These are phyloP conservation scores for Halichoeres trimaculatus DNA, from an alignment of 2,113 vertebrate species.

Conservation along the genomic window DNA sequence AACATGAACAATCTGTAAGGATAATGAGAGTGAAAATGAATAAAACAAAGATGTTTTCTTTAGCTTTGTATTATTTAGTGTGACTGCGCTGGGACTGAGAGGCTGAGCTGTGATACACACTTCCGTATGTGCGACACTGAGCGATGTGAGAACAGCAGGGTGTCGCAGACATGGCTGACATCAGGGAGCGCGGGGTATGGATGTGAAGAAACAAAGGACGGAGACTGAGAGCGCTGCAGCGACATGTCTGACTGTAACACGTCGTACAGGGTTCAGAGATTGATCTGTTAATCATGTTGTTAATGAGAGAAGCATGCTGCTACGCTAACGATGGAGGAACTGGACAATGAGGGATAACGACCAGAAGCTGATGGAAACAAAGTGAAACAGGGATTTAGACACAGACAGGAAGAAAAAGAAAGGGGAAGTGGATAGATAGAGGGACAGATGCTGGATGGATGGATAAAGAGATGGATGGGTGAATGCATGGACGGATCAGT, in stretches of 20 bases:
- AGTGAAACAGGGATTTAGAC: no score
- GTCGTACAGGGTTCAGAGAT: background rate
- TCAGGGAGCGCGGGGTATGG: slow-evolving; percentile 29
- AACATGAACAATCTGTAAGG: slow-evolving; percentile 48
- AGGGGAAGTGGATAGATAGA: no score
- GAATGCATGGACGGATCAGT: no score
- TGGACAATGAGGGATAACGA: background rate
- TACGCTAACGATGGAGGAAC: slow-evolving; percentile 6
- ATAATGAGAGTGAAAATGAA: slow-evolving; percentile 44
- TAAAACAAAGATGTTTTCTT: slow-evolving; percentile 52
- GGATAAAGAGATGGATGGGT: no score
- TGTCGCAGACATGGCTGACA: slow-evolving; percentile 36
- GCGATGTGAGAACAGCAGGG: slow-evolving; percentile 53
- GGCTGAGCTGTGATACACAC: slow-evolving; percentile 63
- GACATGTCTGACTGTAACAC: slow-evolving; percentile 9
- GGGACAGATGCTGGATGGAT: no score
- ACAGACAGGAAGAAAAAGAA: no score
- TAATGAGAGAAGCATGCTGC: slow-evolving; percentile 19
- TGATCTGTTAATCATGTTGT: slow-evolving; percentile 10
- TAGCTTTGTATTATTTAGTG: slow-evolving; percentile 55
- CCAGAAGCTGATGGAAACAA: no score
- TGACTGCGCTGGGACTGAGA: slow-evolving; percentile 48
- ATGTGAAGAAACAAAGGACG: slow-evolving; percentile 42
- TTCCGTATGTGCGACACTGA: slow-evolving; percentile 59
- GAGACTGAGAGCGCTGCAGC: slow-evolving; percentile 12